Conservation (phyloP, 1,140 invertebrate genomes). For the Hypothenemus hampei region DNA sequence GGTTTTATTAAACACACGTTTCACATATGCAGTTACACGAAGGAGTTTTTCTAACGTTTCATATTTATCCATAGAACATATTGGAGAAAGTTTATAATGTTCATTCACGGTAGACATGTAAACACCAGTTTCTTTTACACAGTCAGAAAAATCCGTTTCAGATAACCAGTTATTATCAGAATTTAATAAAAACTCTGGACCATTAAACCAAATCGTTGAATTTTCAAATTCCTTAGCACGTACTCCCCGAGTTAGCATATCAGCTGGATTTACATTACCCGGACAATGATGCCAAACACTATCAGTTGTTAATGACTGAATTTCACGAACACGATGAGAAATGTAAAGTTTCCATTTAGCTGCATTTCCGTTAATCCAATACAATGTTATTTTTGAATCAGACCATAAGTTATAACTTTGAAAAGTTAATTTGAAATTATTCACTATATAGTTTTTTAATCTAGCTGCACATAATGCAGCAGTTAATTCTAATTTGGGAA, state of each 20-base stretch:
- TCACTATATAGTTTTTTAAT: constrained; percentile 2
- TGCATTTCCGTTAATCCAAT: constrained; percentile 39
- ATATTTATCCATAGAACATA: no score
- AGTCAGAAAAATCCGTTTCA: no score
- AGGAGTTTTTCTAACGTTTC: no score
- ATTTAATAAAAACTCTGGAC: no score
- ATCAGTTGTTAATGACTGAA: constrained; percentile 33
- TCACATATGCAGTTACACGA: no score
- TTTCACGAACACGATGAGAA: constrained; percentile 43
- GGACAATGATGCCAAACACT: constrained; percentile 42
- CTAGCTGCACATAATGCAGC: constrained; percentile 22
- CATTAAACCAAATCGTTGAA: constrained; percentile 47
- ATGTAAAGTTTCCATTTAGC: constrained; percentile 44
- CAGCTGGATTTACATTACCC: constrained; percentile 44
- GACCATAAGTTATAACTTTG: constrained; percentile 34
- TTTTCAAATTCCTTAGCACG: constrained; percentile 36
- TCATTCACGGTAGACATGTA: no score
- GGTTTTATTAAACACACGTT: no score
- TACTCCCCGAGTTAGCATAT: constrained; percentile 45
- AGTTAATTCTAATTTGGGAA: constrained; percentile 34
- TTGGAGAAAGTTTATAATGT: no score
- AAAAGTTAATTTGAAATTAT: neutral
- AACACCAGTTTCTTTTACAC: no score
- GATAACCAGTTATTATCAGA: no score
- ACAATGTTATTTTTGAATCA: constrained; percentile 42